Percentiles rank a stretch among this genome's conserved stretches.
These are phyloP conservation scores for Tyto alba DNA, from an alignment of 2,113 vertebrate species.

Conservation along the genomic window DNA sequence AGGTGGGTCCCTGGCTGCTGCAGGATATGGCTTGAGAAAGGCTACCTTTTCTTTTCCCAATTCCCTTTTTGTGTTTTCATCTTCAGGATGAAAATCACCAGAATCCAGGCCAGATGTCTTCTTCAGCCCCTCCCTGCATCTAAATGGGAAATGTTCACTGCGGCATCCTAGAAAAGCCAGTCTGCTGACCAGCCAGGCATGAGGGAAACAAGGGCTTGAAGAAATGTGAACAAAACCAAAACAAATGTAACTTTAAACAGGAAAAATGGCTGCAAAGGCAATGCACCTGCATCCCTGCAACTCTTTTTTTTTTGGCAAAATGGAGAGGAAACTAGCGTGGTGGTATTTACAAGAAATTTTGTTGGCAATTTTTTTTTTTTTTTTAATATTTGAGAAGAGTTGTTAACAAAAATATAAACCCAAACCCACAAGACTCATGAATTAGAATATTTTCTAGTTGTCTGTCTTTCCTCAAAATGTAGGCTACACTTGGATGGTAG, in stretches of 20 bases:
- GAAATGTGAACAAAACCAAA: not conserved
- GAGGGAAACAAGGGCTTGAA: not conserved
- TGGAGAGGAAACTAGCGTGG: not conserved
- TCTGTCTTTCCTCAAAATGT: not conserved
- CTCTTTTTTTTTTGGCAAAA: not conserved
- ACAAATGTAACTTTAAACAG: not conserved
- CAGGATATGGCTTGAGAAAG: not conserved
- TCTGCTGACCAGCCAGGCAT: not conserved
- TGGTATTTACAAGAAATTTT: rapidly evolving
- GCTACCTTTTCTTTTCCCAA: constrained; percentile 29
- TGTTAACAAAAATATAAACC: not conserved
- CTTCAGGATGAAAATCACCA: not conserved
- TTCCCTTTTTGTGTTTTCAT: not conserved
- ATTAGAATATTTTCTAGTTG: not conserved
- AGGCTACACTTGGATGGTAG: not conserved
- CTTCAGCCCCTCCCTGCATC: constrained; percentile 1
- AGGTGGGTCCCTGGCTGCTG: constrained; percentile 42
- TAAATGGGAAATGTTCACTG: not conserved
- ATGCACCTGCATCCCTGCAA: not conserved
- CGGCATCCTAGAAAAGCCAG: not conserved
- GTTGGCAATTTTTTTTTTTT: not conserved
- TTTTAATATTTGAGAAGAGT: not conserved
- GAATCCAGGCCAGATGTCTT: not conserved
- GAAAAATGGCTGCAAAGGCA: not conserved
- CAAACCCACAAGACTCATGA: not conserved